These are phyloP conservation scores for Hyles vespertilio DNA, from an alignment of 1,140 invertebrate genomes.

Conservation along the genomic window DNA sequence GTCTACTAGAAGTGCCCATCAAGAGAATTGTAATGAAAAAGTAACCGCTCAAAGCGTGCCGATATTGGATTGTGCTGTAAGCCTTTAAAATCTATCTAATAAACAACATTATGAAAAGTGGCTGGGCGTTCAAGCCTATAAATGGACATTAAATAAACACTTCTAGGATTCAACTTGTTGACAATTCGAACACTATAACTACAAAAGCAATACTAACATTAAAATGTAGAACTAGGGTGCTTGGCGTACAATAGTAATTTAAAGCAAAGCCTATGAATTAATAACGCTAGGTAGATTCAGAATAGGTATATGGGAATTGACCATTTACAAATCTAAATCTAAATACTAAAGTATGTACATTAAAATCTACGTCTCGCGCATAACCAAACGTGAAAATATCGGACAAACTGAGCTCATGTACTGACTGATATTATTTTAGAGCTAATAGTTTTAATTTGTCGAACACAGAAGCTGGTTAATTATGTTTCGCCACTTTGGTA, in stretches of 20 bases:
- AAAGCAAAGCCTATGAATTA: slow-evolving; percentile 53
- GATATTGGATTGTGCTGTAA: too few relatives aligned
- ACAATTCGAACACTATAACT: slow-evolving; percentile 28
- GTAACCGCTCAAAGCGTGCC: too few relatives aligned
- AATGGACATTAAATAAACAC: slow-evolving; percentile 7
- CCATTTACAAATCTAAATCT: slow-evolving; percentile 60
- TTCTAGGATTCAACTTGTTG: slow-evolving; percentile 6
- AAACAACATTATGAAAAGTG: slow-evolving; percentile 1
- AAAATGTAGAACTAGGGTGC: slow-evolving; percentile 35
- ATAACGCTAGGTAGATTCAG: slow-evolving; percentile 41
- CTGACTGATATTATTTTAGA: too few relatives aligned
- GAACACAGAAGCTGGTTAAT: too few relatives aligned
- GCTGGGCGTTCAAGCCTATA: too few relatives aligned
- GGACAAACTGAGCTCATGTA: too few relatives aligned
- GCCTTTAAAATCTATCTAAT: slow-evolving; percentile 4
- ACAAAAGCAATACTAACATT: slow-evolving; percentile 49
- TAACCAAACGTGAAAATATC: too few relatives aligned
- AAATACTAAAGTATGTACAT: slow-evolving; percentile 48
- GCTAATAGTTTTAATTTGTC: too few relatives aligned
- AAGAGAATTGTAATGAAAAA: too few relatives aligned
- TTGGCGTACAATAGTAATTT: slow-evolving; percentile 36
- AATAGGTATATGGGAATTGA: slow-evolving; percentile 62
- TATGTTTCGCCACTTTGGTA: too few relatives aligned
- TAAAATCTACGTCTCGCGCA: slow-evolving; percentile 14
- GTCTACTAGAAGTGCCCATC: too few relatives aligned